Evolutionary conservation across 1,140 invertebrate species (phyloP).

Genomic region (Choristoneura fumiferana): DNA sequence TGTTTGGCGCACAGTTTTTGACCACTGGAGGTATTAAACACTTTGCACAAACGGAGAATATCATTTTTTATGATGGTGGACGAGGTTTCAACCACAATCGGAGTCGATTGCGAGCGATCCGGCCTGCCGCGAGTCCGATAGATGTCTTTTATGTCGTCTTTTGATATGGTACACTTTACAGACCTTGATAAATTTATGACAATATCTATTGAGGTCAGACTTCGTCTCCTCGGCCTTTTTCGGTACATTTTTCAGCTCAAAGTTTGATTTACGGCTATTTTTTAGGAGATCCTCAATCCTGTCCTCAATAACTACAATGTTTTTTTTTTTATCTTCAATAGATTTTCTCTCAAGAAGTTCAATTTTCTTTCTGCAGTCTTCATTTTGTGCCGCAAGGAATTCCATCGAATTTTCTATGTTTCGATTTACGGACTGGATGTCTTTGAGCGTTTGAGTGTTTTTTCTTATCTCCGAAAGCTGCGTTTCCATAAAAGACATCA

Average conservation of each 20-base stretch:
- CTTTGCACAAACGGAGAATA: not conserved
- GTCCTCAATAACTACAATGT: conserved; percentile 5
- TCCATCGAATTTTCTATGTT: too few species aligned
- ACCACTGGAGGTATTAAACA: not conserved
- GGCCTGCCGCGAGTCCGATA: not conserved
- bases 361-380: too few species aligned
- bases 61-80: conserved; percentile 8
- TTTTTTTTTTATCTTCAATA: not conserved
- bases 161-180: not conserved
- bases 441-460: too few species aligned
- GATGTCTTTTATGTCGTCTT: not conserved
- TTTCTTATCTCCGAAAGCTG: too few species aligned
- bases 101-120: not conserved
- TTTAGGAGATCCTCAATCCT: conserved; percentile 7
- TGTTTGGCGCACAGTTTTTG: conserved; percentile 17
- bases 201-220: conserved; percentile 6
- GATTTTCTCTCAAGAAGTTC: too few species aligned
- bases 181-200: not conserved
- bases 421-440: too few species aligned
- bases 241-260: conserved; percentile 20
- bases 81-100: conserved; percentile 11
- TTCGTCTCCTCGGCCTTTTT: conserved; percentile 11
- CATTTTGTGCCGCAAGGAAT: too few species aligned
- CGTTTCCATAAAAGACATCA: too few species aligned
- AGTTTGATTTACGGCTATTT: conserved; percentile 5